phyloP scores from a whole-genome alignment of 2,888 invertebrate species.

The Tiliacea aurago region DNA sequence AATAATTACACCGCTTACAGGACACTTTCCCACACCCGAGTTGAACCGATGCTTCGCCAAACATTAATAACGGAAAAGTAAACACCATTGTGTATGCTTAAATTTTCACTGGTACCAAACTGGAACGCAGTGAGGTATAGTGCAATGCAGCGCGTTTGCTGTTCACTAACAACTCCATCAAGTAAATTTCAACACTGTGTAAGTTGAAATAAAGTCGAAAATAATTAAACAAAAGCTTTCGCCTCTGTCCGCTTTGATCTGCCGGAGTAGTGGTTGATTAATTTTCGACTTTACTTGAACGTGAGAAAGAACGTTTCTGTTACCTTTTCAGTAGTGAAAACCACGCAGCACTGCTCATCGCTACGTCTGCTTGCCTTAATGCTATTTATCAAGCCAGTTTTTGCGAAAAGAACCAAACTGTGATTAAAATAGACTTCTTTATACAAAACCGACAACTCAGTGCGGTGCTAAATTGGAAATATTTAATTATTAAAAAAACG shows the following conservation, averaged over 20 bases:
- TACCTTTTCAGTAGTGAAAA: background rate
- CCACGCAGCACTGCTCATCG: too few relatives aligned
- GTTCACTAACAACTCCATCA: background rate
- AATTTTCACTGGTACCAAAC: constrained; percentile 6
- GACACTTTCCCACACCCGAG: background rate
- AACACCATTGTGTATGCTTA: background rate
- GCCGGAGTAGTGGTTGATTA: background rate
- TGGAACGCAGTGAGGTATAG: background rate
- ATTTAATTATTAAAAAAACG: too few relatives aligned
- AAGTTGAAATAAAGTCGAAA: background rate
- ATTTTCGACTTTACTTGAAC: background rate
- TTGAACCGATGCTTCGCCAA: background rate
- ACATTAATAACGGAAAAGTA: constrained; percentile 22
- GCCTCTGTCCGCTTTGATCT: background rate
- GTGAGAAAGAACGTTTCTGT: background rate
- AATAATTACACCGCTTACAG: background rate
- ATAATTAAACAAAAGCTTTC: background rate
- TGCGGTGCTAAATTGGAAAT: too few relatives aligned
- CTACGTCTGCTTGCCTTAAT: background rate
- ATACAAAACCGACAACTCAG: too few relatives aligned
- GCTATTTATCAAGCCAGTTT: background rate
- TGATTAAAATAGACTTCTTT: too few relatives aligned
- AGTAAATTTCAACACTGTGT: background rate
- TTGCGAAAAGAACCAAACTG: too few relatives aligned
- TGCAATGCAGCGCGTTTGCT: background rate